Base-by-base conservation (phyloP, 1,140 invertebrate genomes). In the Calliphora vicina region DNA sequence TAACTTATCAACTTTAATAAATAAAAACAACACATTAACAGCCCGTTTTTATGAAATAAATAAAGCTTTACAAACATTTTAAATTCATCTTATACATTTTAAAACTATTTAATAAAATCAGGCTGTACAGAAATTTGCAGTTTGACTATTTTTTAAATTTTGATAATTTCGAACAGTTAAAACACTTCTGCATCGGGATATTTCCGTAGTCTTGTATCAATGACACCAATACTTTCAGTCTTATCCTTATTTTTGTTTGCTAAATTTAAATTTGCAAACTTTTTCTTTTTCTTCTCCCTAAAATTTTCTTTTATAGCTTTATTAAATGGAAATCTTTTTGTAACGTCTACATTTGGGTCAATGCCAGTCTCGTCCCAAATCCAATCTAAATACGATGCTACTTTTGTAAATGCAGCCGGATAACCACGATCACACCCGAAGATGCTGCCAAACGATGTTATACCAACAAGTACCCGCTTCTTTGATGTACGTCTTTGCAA, bases 351-450 rank as follows among this genome's bases (percentile, higher is more conserved):
- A 71, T 42, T 72, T 5, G 26, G 61, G 23, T 84, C 87, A 0
- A 90, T 86, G 1, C 91, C 91, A 6, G 91, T 87, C 83, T 88
- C 91, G 50, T 88, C 86, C 45, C 86, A 87, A 82, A 93, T 92
- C 93, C 93, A 94, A 83, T 91, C 87, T 50, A 93, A 86, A 85
- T 91, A 93, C 17, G 88, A 91, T 10, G 92, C 92, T 20, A 93
- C 89, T 84, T 93, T 91, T 9, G 92, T 92, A 83, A 91, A 93
- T n/a, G 91, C 93, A 10, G 91, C 91, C 23, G 93, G 93, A 83
- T 89, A 91, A 67, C 92, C 92, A 0, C 87, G 86, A 85, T 92
- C 90, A 85, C 93, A 94, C 15, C 92, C 92, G 26, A 91, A 87
- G 50, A 88, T 90, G 81, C 91, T 91, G 78, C 92, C 92, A 85